phyloP scores from a whole-genome alignment of 2,113 vertebrate species.

The Callocephalon fimbriatum region DNA sequence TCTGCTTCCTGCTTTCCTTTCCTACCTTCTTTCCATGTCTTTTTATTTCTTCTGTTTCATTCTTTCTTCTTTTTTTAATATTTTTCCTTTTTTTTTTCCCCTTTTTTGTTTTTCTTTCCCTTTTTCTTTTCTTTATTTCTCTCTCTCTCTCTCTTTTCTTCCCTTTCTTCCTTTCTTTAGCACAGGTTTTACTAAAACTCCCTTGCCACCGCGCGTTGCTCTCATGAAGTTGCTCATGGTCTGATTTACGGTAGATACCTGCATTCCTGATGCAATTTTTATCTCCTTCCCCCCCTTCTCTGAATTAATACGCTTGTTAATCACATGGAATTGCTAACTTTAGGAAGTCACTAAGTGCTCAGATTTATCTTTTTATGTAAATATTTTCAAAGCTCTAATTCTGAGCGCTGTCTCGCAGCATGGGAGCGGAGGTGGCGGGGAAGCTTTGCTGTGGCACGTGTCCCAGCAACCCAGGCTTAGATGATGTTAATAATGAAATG shows the following conservation, averaged over 20 bases:
- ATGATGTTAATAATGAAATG: background rate
- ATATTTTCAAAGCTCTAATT: conserved; percentile 61
- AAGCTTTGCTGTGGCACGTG: background rate
- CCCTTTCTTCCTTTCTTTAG: background rate
- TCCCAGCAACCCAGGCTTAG: background rate
- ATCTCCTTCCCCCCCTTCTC: background rate
- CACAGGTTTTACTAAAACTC: background rate
- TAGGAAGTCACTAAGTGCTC: conserved; percentile 27
- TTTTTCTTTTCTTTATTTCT: accelerated
- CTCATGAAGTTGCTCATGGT: background rate
- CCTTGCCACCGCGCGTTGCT: background rate
- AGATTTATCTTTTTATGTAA: conserved; percentile 55
- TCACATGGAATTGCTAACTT: conserved; percentile 36
- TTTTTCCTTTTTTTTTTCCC: accelerated
- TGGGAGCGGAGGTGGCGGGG: background rate
- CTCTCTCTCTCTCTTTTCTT: background rate
- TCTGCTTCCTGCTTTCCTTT: background rate
- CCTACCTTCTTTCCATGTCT: too few species aligned
- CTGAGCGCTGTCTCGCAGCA: background rate
- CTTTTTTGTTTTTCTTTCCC: accelerated
- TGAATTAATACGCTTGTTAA: conserved; percentile 61
- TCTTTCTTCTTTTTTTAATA: accelerated
- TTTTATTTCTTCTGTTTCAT: accelerated
- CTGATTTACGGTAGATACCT: conserved; percentile 52
- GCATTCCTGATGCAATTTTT: conserved; percentile 53